Evolutionary conservation across 2,888 invertebrate genomes (phyloP).

Genomic region (Sphecodes monilicornis): DNA sequence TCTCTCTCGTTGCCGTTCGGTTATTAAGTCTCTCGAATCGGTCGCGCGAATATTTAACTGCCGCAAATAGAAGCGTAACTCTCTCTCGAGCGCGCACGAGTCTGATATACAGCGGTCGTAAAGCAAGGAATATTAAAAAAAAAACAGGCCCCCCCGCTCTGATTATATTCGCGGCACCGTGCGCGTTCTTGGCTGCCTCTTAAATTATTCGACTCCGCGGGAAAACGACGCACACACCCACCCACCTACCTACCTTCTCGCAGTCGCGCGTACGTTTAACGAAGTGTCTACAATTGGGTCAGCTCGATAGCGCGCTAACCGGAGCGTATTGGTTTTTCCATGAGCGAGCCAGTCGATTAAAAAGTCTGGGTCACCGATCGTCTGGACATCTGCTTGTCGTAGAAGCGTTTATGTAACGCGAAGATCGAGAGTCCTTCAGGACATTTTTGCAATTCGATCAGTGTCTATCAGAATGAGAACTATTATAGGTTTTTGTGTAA

Average conservation of each 20-base stretch:
- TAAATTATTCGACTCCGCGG: constrained; percentile 16
- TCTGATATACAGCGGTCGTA: constrained; percentile 17
- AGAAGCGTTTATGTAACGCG: neutral
- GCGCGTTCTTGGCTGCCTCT: constrained; percentile 26
- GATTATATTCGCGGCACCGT: constrained; percentile 10
- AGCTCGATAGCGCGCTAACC: neutral
- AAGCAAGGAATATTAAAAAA: constrained; percentile 34
- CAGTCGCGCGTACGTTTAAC: constrained; percentile 8
- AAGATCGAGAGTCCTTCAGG: neutral
- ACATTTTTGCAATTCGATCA: too few species aligned
- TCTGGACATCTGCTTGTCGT: neutral
- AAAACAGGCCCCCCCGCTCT: neutral
- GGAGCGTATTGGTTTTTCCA: neutral
- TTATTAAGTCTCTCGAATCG: constrained; percentile 20
- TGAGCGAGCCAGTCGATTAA: neutral
- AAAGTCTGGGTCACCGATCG: neutral
- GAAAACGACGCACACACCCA: neutral
- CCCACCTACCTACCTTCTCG: neutral
- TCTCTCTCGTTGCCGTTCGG: neutral
- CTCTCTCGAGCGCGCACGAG: neutral
- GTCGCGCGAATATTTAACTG: neutral
- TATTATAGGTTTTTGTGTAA: too few species aligned
- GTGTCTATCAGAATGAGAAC: neutral
- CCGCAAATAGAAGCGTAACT: constrained; percentile 23
- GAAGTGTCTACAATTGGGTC: constrained; percentile 15